Evolutionary conservation across 2,113 vertebrate species (phyloP).

Genomic region (Siniperca chuatsi): DNA sequence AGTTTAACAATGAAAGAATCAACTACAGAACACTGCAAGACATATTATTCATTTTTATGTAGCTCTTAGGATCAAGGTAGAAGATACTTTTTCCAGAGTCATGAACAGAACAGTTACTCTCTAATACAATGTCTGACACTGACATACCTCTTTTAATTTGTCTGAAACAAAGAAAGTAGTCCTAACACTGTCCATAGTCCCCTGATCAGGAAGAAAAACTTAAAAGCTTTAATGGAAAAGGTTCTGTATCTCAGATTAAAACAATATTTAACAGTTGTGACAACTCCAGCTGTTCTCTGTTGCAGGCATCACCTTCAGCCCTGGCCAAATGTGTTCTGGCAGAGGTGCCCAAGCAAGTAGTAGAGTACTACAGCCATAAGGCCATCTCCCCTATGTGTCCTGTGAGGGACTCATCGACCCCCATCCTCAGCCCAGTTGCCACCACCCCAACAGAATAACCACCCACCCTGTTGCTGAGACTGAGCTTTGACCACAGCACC

Average conservation of each 20-base stretch:
- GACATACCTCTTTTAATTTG: constrained; percentile 26
- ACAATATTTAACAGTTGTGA: constrained; percentile 14
- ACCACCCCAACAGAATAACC: constrained; percentile 83
- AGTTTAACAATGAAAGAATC: background rate
- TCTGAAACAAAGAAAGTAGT: constrained; percentile 6
- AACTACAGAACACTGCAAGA: constrained; percentile 1
- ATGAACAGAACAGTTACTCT: constrained; percentile 2
- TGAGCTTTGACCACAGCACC: constrained; percentile 54
- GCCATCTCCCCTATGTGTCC: constrained; percentile 88
- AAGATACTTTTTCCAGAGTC: background rate
- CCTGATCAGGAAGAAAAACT: background rate
- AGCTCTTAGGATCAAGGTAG: background rate
- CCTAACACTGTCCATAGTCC: background rate
- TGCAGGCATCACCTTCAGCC: constrained; percentile 91
- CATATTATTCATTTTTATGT: constrained; percentile 18
- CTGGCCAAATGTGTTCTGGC: constrained; percentile 95
- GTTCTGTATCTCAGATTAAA: constrained; percentile 34
- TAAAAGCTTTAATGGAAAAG: background rate
- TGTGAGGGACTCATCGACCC: constrained; percentile 70
- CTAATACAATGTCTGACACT: constrained; percentile 24
- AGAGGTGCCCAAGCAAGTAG: constrained; percentile 95
- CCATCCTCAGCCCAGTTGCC: constrained; percentile 83
- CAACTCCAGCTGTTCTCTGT: constrained; percentile 50
- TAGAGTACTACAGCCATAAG: constrained; percentile 95
- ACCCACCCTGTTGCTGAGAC: constrained; percentile 14